Evolutionary conservation across 2,113 vertebrate genomes (phyloP).

Genomic region (Oryzias melastigma): DNA sequence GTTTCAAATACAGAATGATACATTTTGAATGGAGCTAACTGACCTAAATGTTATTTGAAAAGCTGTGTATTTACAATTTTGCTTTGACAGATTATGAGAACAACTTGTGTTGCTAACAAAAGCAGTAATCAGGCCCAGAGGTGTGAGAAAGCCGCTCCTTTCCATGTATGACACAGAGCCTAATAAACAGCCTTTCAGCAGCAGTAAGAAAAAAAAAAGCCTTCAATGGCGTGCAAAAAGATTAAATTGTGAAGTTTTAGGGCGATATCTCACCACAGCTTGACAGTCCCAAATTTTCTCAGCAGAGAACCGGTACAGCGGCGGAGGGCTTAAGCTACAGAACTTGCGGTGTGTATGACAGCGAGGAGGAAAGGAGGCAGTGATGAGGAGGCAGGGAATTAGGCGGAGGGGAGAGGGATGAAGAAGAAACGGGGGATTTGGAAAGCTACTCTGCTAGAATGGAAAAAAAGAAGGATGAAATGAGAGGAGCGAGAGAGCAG

Average conservation of each 20-base stretch:
- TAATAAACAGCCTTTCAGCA: slow-evolving; percentile 20
- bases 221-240: slow-evolving; percentile 18
- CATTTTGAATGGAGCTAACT: too few species aligned
- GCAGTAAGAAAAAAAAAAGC: slow-evolving; percentile 26
- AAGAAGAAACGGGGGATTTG: slow-evolving; percentile 33
- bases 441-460: slow-evolving; percentile 28
- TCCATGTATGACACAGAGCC: too few species aligned
- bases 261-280: slow-evolving; percentile 31
- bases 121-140: too few species aligned
- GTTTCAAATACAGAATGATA: too few species aligned
- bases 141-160: too few species aligned
- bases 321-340: slow-evolving; percentile 53
- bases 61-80: too few species aligned
- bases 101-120: too few species aligned
- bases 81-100: too few species aligned
- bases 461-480: slow-evolving; percentile 35
- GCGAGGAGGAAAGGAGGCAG: slow-evolving; percentile 30
- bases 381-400: slow-evolving; percentile 35
- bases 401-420: slow-evolving; percentile 32
- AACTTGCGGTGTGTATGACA: slow-evolving; percentile 40
- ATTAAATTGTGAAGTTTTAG: slow-evolving; percentile 44
- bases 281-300: slow-evolving; percentile 42
- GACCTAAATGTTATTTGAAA: too few species aligned
- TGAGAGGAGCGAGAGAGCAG: slow-evolving; percentile 59
- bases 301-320: slow-evolving; percentile 37